Evolutionary conservation across 2,797 vertebrate species (phyloP), one percentile per base, ranked within the genome.

Genomic region (Chrosomus eos): DNA sequence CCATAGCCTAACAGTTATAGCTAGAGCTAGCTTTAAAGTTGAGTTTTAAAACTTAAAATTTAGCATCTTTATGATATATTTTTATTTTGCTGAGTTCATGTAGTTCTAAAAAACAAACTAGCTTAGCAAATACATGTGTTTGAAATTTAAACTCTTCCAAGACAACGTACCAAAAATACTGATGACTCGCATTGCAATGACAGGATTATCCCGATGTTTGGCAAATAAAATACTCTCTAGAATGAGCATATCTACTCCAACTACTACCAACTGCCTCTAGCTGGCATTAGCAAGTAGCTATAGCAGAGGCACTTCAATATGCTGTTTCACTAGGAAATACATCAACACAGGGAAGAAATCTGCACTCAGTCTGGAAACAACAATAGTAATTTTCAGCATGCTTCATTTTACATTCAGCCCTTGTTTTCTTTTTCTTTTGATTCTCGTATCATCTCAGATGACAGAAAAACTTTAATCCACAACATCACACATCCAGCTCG

Each of bases 391-490:
- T 19, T 60, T 7, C 21, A 26, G 7, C 33, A 77, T 60, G 53
- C 3, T 26, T 77, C 7, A 60, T 75, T 53, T 55, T 36, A 33
- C 31, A 75, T 60, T 60, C 33, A 40, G 2, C 33, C 36, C 8
- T 19, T 40, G 74, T 26, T 70, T 55, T 71, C 55, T 38, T 21
- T 72, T 60, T 72, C 40, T 67, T 67, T 53, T 70, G 31, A 55
- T 67, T n/a, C 28, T 51, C 26, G 4, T 51, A 77, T 26, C 33
- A 36, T 40, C 21, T 72, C 11, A 51, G 53, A 58, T 67, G 62
- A 67, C 28, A 16, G 19, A 51, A 67, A 80, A 62, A n/a, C 66
- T 33, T 58, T 3, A 28, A 58, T 70, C 10, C 33, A 14, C 9
- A 45, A 51, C 18, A n/a, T 81, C 53, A 72, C 53, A 45, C 80